These are phyloP conservation scores for Psilopsiagon aymara DNA, from an alignment of 2,113 vertebrate genomes.

Conservation along the genomic window DNA sequence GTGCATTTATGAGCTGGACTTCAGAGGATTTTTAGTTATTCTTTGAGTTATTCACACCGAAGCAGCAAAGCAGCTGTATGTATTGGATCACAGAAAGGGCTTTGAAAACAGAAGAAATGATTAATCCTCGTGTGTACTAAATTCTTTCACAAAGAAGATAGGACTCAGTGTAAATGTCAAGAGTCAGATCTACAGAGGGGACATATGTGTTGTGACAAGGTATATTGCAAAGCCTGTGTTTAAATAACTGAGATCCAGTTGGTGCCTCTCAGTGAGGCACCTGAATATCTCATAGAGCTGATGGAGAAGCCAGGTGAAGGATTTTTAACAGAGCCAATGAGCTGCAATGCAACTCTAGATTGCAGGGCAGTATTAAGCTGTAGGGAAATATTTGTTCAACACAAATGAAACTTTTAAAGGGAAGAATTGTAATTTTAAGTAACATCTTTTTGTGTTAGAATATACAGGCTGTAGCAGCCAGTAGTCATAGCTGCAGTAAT, in stretches of 20 bases:
- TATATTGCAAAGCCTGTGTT: not conserved
- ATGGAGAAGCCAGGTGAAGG: not conserved
- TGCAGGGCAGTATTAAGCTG: not conserved
- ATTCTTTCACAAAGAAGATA: not conserved
- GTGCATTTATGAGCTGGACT: not conserved
- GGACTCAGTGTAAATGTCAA: constrained; percentile 2
- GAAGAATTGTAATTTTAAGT: not conserved
- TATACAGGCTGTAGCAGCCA: not conserved
- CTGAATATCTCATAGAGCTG: not conserved
- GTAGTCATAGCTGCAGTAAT: not conserved
- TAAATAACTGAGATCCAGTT: not conserved
- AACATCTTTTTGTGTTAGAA: not conserved
- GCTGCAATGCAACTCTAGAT: not conserved
- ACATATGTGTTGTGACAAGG: not conserved
- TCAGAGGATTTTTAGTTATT: not conserved
- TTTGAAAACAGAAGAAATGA: not conserved
- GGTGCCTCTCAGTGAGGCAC: not conserved
- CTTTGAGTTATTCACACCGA: not conserved
- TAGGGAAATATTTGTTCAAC: not conserved
- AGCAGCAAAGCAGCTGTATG: not conserved
- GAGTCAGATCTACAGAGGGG: not conserved
- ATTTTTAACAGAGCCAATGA: not conserved
- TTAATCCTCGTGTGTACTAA: not conserved
- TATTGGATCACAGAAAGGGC: not conserved
- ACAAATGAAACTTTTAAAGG: not conserved